Base-by-base conservation (phyloP, 1,140 invertebrate genomes). In the Mycetomoellerius zeteki region DNA sequence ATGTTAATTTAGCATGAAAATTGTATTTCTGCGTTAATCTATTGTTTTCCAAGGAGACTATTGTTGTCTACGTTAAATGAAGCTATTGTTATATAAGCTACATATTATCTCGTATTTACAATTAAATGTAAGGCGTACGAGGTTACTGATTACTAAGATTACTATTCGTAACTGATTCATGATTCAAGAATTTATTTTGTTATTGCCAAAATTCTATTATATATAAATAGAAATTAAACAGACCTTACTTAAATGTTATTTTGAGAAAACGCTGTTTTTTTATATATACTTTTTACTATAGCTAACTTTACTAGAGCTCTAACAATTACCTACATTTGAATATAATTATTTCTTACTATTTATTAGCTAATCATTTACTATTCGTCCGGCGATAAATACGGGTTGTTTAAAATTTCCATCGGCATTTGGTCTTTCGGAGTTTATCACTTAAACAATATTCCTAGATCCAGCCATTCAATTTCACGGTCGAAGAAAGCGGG, bases 401-500 rank as follows among this genome's bases (percentile, higher is more conserved):
- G 16, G 5, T 43, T 16, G 24, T 2, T 43, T 21, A 8, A 43
- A 56, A 71, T 71, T 56, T 2, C 16, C 30, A 54, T 58, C 19
- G 6, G 21, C 19, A 30, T 47, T 80, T 6, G 33, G 33, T 33
- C 10, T 82, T 82, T 24, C 33, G 21, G n/a, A 37, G 19, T 60
- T 84, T 37, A 4, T 37, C 33, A 37, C 7, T 27, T 8, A 33
- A 16, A 54, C n/a, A 56, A 81, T 69, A 24, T 80, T 80, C 56
- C 30, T 43, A 24, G 43, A 7, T 24, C 5, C 19, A 50, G 67
- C 30, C 16, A 56, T 19, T 73, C 0, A 67, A 12, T 73, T 60
- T 73, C 69, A 33, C 60, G 7, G 37, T 12, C 24, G 33, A 19
- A 82, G 80, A 50, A 82, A 73, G 54, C 54, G 37, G 73, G 69